These are phyloP conservation scores for Felis chaus DNA, from an alignment of 2,113 vertebrate species.

Conservation along the genomic window DNA sequence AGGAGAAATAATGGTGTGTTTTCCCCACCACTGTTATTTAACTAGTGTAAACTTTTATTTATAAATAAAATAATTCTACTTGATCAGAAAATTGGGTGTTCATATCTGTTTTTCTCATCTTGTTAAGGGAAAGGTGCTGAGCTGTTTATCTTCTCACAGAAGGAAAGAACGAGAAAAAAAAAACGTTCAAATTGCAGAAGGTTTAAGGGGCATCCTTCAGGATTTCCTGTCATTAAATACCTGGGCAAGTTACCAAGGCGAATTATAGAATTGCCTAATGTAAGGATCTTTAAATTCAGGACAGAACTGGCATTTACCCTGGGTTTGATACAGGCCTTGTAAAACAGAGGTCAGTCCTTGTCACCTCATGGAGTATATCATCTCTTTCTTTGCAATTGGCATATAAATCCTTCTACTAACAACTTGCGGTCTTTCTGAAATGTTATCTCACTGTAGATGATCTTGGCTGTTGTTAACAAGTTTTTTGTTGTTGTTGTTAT, in stretches of 20 bases:
- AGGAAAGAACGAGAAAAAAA: not conserved
- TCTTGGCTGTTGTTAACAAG: not conserved
- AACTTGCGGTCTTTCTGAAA: not conserved
- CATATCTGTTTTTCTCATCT: not conserved
- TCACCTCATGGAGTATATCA: not conserved
- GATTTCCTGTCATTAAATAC: not conserved
- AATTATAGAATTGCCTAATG: not conserved
- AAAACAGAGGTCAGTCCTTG: not conserved
- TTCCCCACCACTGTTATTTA: not conserved
- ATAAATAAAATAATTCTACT: conserved; percentile 22
- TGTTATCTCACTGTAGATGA: not conserved
- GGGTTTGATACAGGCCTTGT: not conserved
- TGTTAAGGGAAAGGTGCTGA: not conserved
- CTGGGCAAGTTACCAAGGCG: not conserved
- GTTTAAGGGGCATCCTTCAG: not conserved
- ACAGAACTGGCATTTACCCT: not conserved
- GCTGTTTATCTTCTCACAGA: not conserved
- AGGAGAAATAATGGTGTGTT: not conserved
- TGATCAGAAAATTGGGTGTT: not conserved
- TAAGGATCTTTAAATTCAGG: conserved; percentile 2
- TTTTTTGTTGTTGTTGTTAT: not conserved
- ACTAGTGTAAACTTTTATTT: not conserved
- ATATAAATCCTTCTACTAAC: not conserved
- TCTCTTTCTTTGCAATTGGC: not conserved
- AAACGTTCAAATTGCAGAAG: not conserved